phyloP scores from a whole-genome alignment of 2,113 vertebrate species.

The Toxotes jaculatrix region DNA sequence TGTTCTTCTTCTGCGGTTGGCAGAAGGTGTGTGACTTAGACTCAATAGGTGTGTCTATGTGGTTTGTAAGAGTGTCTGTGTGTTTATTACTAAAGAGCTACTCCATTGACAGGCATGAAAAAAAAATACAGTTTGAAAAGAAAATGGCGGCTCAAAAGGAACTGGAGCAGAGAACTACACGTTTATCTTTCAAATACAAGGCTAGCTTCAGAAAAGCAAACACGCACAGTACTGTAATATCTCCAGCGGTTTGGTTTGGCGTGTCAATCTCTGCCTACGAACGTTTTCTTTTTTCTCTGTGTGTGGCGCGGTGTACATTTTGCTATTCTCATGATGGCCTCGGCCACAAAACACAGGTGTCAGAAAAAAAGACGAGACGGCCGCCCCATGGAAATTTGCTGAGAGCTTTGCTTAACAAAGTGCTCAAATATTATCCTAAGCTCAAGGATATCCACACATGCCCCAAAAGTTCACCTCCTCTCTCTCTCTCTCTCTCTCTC shows the following conservation, averaged over 20 bases:
- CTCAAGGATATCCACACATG: conserved; percentile 78
- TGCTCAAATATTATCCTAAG: conserved; percentile 78
- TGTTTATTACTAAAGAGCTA: background rate
- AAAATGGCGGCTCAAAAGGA: conserved; percentile 48
- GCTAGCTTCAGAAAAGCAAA: conserved; percentile 44
- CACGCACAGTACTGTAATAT: conserved; percentile 38
- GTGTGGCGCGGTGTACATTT: conserved; percentile 68
- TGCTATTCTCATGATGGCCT: conserved; percentile 43
- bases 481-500: conserved; percentile 26
- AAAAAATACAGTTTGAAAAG: conserved; percentile 14
- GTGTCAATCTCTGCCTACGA: conserved; percentile 13
- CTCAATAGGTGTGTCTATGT: conserved; percentile 10
- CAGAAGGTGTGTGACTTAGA: background rate
- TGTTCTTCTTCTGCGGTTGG: background rate
- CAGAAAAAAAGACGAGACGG: conserved; percentile 37
- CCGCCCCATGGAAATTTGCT: conserved; percentile 62
- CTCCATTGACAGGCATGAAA: conserved; percentile 18
- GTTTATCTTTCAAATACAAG: conserved; percentile 58
- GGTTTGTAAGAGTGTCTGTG: conserved; percentile 13
- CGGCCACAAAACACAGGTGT: conserved; percentile 75
- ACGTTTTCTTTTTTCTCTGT: conserved; percentile 55
- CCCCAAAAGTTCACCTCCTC: conserved; percentile 74
- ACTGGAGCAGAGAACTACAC: conserved; percentile 24
- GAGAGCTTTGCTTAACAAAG: conserved; percentile 78
- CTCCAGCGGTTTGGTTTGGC: conserved; percentile 69